Conservation (phyloP, 2,888 invertebrate species). For the Steinernema scapterisci region DNA sequence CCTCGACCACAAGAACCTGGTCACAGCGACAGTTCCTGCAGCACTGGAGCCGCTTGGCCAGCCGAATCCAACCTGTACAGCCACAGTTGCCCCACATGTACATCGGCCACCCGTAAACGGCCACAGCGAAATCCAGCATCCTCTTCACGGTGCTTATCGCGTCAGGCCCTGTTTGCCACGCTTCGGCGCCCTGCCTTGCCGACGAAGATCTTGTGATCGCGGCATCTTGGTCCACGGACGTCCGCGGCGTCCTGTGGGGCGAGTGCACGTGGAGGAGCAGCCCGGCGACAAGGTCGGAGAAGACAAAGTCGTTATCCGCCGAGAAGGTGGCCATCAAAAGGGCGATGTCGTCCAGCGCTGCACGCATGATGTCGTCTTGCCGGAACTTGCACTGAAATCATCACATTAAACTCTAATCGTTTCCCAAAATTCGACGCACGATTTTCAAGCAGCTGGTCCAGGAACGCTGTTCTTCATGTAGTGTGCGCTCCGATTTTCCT, state of each 20-base stretch:
- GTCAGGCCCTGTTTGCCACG: conserved; percentile 36
- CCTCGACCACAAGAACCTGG: conserved; percentile 75
- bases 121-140: conserved; percentile 80
- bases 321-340: conserved; percentile 64
- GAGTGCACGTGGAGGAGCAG: conserved; percentile 76
- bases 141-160: conserved; percentile 69
- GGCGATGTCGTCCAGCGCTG: conserved; percentile 65
- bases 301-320: conserved; percentile 76
- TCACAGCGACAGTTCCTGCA: conserved; percentile 32
- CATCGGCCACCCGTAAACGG: conserved; percentile 86
- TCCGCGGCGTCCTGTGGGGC: conserved; percentile 33
- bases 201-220: neutral
- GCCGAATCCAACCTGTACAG: conserved; percentile 26
- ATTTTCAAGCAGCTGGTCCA: conserved; percentile 1
- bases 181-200: neutral
- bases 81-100: conserved; percentile 70
- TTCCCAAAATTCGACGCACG: neutral
- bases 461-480: neutral
- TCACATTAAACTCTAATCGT: conserved; percentile 9
- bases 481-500: conserved; percentile 34
- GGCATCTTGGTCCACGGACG: neutral
- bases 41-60: conserved; percentile 31
- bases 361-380: conserved; percentile 58
- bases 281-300: conserved; percentile 86
- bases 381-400: conserved; percentile 61